Evolutionary conservation across 1,140 invertebrate species (phyloP), one percentile per base, ranked within the genome.

Genomic region (Venustaconcha ellipsiformis): DNA sequence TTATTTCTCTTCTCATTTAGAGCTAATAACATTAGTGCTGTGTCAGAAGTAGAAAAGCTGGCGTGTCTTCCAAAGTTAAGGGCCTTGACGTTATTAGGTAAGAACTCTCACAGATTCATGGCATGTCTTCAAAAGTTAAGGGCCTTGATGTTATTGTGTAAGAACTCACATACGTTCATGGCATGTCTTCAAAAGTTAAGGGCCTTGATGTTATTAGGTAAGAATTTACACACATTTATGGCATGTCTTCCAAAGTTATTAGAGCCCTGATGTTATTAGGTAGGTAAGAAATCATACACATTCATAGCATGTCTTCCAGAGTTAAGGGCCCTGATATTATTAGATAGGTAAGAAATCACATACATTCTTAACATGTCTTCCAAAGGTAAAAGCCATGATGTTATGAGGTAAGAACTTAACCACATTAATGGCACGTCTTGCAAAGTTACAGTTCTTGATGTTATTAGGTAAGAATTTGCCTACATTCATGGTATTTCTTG

Each of bases 51-150:
- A 64, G 74, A 78, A 57, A 89, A 89, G 74, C 76, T 90, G n/a
- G 82, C 87, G 64, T 63, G 57, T 30, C 77, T 90, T 1, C 89
- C 89, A 14, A 78, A 87, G 70, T 76, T 90, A 55, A 82, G 88
- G 81, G 88, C 89, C 57, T 67, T 90, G 37, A 86, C 86, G n/a
- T 70, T 90, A 58, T 80, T 83, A 79, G 88, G 88, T 89, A 82
- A 73, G 71, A 17, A 68, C 14, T 68, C 17, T 30, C 26, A 30
- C 26, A 30, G 26, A 30, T 30, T 30, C 26, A 30, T 30, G 26
- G 26, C 2, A 30, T 30, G 26, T 30, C 2, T 30, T 30, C 2
- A 1, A 26, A 20, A 26, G 23, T 23, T 18, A 11, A 20, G 8
- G 14, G 57, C 18, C n/a, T 8, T 48, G 37, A 48, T 11, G 4